Evolutionary conservation across 2,797 vertebrate genomes (phyloP).

Genomic region (Peromyscus nudipes): DNA sequence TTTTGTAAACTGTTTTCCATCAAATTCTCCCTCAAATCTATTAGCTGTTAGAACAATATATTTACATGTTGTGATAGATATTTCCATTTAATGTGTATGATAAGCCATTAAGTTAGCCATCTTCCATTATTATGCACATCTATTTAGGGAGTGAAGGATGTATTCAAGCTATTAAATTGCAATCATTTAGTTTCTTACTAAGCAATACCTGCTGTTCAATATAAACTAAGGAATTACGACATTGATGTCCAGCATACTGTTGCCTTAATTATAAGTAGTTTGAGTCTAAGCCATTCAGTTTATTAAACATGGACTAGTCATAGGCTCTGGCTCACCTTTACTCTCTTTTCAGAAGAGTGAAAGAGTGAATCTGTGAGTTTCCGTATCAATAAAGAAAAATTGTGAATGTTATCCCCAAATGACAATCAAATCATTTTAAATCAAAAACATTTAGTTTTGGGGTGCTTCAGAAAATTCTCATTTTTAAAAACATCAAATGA

Average conservation of each 20-base stretch:
- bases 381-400: background rate
- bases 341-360: background rate
- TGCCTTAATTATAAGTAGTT: background rate
- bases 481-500: background rate
- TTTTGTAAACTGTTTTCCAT: background rate
- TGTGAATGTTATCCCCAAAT: background rate
- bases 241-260: background rate
- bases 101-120: background rate
- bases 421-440: constrained; percentile 32
- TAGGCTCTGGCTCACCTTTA: background rate
- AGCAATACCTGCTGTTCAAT: background rate
- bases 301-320: background rate
- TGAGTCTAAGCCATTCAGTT: background rate
- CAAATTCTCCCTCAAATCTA: background rate
- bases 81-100: background rate
- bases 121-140: background rate
- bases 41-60: background rate
- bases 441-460: background rate
- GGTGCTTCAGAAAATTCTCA: background rate
- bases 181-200: background rate
- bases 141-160: background rate
- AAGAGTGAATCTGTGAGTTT: background rate
- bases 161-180: background rate
- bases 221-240: background rate
- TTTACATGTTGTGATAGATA: background rate